Evolutionary conservation across 2,888 invertebrate genomes (phyloP).

Genomic region (Caenorhabditis angaria): DNA sequence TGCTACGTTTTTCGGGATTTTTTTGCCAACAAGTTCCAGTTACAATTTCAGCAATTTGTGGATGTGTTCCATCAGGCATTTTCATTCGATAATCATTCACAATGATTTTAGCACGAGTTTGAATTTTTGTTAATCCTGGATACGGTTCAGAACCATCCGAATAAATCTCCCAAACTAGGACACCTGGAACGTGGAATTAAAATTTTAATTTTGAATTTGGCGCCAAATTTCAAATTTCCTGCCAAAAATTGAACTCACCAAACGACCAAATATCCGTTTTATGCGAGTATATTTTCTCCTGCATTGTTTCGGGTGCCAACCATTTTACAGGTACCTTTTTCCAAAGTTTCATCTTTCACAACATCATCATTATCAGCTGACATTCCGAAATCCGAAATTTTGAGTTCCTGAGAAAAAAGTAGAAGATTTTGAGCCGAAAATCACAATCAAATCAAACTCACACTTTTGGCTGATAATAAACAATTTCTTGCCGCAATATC

Average conservation of each 20-base stretch:
- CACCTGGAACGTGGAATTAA: slow-evolving; percentile 16
- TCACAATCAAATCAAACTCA: slow-evolving; percentile 5
- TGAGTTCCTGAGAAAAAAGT: slow-evolving; percentile 57
- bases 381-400: slow-evolving; percentile 73
- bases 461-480: slow-evolving; percentile 73
- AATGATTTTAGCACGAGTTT: slow-evolving; percentile 64
- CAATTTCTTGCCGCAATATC: slow-evolving; percentile 88
- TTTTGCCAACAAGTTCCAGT: slow-evolving; percentile 60
- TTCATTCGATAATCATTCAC: slow-evolving; percentile 65
- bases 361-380: slow-evolving; percentile 57
- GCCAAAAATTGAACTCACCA: slow-evolving; percentile 8
- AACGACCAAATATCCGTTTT: slow-evolving; percentile 63
- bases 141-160: slow-evolving; percentile 64
- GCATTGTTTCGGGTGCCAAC: slow-evolving; percentile 65
- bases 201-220: not conserved
- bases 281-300: slow-evolving; percentile 59
- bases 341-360: slow-evolving; percentile 58
- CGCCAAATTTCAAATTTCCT: no score
- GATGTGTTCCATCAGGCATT: slow-evolving; percentile 56
- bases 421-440: not conserved
- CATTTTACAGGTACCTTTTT: slow-evolving; percentile 63
- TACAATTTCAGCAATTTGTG: slow-evolving; percentile 31
- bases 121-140: slow-evolving; percentile 60
- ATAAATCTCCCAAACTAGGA: slow-evolving; percentile 66
- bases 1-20: slow-evolving; percentile 58